Percentiles rank a stretch among this genome's conserved stretches.
Conservation (phyloP, 2,888 invertebrate species). For the Cantharis rustica region DNA sequence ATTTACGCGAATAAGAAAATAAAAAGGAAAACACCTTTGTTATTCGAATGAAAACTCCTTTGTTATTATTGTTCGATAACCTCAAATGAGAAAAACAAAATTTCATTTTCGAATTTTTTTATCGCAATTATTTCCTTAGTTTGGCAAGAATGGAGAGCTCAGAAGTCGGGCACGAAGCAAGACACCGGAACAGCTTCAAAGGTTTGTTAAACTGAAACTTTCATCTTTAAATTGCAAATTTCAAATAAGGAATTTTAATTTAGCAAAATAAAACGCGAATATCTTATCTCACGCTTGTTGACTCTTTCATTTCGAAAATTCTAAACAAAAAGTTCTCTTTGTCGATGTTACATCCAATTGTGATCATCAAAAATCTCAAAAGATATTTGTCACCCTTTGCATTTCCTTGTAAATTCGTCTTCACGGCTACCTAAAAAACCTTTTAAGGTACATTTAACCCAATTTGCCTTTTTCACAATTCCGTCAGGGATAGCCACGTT, state of each 20-base stretch:
- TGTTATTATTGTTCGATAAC: neutral
- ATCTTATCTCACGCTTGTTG: constrained; percentile 19
- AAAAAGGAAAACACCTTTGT: constrained; percentile 13
- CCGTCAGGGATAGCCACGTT: constrained; percentile 33
- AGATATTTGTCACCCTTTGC: constrained; percentile 31
- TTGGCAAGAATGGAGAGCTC: neutral
- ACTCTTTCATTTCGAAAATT: constrained; percentile 15
- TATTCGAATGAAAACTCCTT: neutral
- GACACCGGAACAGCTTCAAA: neutral
- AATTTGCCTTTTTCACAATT: constrained; percentile 36
- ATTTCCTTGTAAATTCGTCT: constrained; percentile 28
- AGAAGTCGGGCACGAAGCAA: neutral
- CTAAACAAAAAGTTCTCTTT: constrained; percentile 15
- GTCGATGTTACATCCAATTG: constrained; percentile 23
- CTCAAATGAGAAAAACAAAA: neutral
- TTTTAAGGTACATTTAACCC: constrained; percentile 36
- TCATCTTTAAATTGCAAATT: constrained; percentile 12
- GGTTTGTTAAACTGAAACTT: neutral
- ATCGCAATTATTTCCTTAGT: neutral
- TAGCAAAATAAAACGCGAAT: constrained; percentile 14
- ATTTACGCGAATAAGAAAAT: constrained; percentile 23
- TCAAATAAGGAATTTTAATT: constrained; percentile 28
- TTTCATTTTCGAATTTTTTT: neutral
- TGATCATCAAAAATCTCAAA: constrained; percentile 31
- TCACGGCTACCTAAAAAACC: constrained; percentile 33